Evolutionary conservation across 1,140 invertebrate species (phyloP), one percentile per base, ranked within the genome.

Genomic region (Cydia amplana): DNA sequence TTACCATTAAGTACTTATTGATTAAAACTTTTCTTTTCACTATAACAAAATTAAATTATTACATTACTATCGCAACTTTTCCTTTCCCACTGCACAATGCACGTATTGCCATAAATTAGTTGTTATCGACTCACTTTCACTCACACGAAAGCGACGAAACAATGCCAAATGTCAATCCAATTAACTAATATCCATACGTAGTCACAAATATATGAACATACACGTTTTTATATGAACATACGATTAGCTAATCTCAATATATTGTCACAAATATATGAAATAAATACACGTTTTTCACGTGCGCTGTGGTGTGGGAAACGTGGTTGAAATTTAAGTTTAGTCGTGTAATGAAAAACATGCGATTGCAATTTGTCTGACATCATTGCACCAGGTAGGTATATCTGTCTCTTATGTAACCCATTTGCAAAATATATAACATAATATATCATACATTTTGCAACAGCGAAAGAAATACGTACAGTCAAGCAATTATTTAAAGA

Each of bases 161-260:
- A 67, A 67, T 67, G 3, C 60, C 25, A 64, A 67, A 67, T 67
- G 64, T 67, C 64, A 67, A 32, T n/a, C 64, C 64, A 67, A 67
- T 67, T 67, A 67, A 14, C 23, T 25, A 28, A 64, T 64, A 16
- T 32, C 1, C 25, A 67, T 67, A 32, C 28, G 49, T 51, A 6
- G 32, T 0, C 49, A n/a, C 16, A n/a, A 12, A 46, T 46, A 46
- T 46, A 51, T 18, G 16, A 51, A 51, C n/a, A 51, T 18, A 51
- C 49, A 51, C 49, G 49, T 51, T 51, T 51, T 51, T 51, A 46
- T 46, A 16, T 46, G 43, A 46, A 46, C 64, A 67, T 67, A 16
- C 6, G 4, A 23, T 46, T 46, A 46, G 12, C 43, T 46, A 46
- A 46, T 46, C 43, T 46, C 43, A 2, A 46, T 16, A 46, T 3